Base-by-base conservation (phyloP, 2,113 vertebrate genomes). In the Lophura nycthemera region DNA sequence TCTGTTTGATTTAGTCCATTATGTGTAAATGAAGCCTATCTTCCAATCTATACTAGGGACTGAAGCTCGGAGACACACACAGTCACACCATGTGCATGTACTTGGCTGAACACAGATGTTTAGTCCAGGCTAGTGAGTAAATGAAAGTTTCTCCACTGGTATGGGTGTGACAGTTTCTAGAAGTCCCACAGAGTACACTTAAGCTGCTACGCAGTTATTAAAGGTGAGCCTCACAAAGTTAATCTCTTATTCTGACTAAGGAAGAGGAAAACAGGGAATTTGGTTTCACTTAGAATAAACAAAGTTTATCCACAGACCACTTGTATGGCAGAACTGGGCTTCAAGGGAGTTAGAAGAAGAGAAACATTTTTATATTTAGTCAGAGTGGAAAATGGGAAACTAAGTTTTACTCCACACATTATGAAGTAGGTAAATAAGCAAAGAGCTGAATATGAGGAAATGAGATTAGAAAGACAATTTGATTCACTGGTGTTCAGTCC, bases 401-500 rank as follows among this genome's bases (percentile, higher is more conserved):
- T 77, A 67, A 66, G 19, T 27, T 73, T 83, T 83, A 63, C 84
- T 76, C 59, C 19, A 52, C 4, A 18, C 40, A 38, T 38, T n/a
- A 60, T 13, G 40, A 93, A 80, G 84, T 16, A 82, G n/a, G 14
- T 70, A 90, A 82, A 47, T 25, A 79, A 54, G 5, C 16, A 89
- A 90, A 89, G 88, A 40, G 36, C 12, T 42, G 70, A 81, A 43
- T 56, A 91, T 12, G 22, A 76, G 70, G 57, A 95, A 82, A 91
- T 34, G 24, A 76, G 22, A 12, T 48, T 79, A 91, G 63, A 79
- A 79, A 69, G 22, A 79, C 54, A 70, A 63, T 14, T 66, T 48
- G 36, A 75, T 69, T 82, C 43, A 72, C 25, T 34, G 12, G 18
- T 73, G 18, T 76, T 40, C 36, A 73, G 20, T 65, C 18, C 22